These are phyloP conservation scores for Zygaena filipendulae DNA, from an alignment of 2,888 invertebrate genomes.

Conservation along the genomic window DNA sequence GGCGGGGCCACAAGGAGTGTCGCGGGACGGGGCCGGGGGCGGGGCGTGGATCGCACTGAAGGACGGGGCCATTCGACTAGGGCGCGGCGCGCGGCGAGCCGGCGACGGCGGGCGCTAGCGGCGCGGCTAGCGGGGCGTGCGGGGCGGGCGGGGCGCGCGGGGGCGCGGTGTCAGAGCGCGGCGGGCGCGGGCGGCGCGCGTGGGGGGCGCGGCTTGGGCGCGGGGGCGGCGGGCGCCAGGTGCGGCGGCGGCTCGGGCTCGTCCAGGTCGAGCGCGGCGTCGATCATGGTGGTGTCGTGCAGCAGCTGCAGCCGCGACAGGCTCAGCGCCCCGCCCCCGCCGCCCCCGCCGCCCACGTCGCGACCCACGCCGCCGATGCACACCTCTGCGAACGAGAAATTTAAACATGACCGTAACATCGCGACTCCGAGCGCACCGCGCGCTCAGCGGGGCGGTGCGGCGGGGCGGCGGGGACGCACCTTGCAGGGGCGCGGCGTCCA, in stretches of 20 bases:
- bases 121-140: conserved; percentile 16
- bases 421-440: not conserved
- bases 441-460: too few species aligned
- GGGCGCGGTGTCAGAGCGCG: conserved; percentile 7
- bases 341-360: conserved; percentile 15
- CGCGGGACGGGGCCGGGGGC: not conserved
- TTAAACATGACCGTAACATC: not conserved
- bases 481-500: conserved; percentile 52
- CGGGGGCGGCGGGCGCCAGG: conserved; percentile 17
- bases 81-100: not conserved
- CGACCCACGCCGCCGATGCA: too few species aligned
- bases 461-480: conserved; percentile 17
- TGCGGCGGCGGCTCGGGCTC: conserved; percentile 73
- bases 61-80: too few species aligned
- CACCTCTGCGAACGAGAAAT: conserved; percentile 18
- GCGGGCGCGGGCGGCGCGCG: conserved; percentile 10
- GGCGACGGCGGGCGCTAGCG: conserved; percentile 13
- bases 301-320: conserved; percentile 81
- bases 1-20: not conserved
- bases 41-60: not conserved
- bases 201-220: conserved; percentile 7
- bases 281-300: conserved; percentile 91
- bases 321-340: conserved; percentile 55
- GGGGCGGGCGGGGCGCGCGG: conserved; percentile 12
- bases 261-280: conserved; percentile 89